phyloP scores from a whole-genome alignment of 2,797 vertebrate genomes.

The Spheniscus humboldti region DNA sequence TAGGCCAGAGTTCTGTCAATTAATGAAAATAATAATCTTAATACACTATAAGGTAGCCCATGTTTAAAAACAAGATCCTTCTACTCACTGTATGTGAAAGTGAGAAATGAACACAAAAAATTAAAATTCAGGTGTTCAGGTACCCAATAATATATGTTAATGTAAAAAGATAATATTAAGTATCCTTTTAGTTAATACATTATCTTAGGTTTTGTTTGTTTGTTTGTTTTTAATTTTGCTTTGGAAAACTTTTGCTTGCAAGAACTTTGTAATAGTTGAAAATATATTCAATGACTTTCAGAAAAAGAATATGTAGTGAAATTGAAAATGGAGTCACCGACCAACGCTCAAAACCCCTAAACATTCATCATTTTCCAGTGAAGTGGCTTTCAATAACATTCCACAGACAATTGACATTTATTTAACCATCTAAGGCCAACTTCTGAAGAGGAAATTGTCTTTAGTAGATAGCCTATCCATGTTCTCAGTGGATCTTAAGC shows the following conservation, averaged over 20 bases:
- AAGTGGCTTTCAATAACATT: background rate
- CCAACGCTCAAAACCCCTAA: background rate
- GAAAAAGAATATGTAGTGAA: background rate
- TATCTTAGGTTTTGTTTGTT: background rate
- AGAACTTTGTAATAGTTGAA: constrained; percentile 33
- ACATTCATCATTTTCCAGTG: background rate
- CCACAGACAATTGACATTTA: background rate
- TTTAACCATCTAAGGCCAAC: background rate
- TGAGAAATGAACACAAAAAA: constrained; percentile 51
- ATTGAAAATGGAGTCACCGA: background rate
- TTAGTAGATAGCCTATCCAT: background rate
- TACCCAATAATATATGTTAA: background rate
- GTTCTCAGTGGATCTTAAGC: background rate
- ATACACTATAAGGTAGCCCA: background rate
- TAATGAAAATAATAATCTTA: constrained; percentile 52
- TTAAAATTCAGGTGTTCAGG: constrained; percentile 31
- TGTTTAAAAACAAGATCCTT: constrained; percentile 24
- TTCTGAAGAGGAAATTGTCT: background rate
- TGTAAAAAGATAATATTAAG: constrained; percentile 27
- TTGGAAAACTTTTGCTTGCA: constrained; percentile 47
- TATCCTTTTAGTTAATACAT: constrained; percentile 38
- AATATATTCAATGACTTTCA: constrained; percentile 37
- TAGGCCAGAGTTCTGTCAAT: background rate
- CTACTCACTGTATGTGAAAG: constrained; percentile 11
- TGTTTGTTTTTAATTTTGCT: background rate